Evolutionary conservation across 2,113 vertebrate genomes (phyloP).

Genomic region (Cathartes aura): DNA sequence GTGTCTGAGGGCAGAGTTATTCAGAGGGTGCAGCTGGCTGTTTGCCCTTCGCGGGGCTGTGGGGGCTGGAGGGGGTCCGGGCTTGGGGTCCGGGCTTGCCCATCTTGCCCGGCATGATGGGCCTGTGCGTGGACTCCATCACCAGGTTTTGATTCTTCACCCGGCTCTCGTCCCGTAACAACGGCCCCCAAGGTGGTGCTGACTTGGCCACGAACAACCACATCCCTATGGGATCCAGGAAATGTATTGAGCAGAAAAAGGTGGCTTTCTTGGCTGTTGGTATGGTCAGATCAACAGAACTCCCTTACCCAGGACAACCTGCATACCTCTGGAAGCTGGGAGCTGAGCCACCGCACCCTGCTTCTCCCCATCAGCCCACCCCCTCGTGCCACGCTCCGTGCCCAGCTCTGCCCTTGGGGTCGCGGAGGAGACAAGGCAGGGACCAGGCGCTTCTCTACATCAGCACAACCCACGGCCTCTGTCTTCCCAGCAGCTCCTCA

Average conservation of each 20-base stretch:
- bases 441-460: not conserved
- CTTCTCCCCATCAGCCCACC: not conserved
- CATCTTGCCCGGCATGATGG: not conserved
- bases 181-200: fast-evolving
- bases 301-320: not conserved
- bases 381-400: fast-evolving
- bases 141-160: fast-evolving
- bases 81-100: fast-evolving
- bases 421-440: not conserved
- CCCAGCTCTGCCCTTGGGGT: not conserved
- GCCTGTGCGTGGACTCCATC: not conserved
- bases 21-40: too few relatives aligned
- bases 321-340: fast-evolving
- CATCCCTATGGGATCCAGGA: not conserved
- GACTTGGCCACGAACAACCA: fast-evolving
- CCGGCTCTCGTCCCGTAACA: fast-evolving
- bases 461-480: not conserved
- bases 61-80: not conserved
- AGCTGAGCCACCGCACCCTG: not conserved
- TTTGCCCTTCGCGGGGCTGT: not conserved
- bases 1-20: not conserved
- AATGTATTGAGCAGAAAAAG: not conserved
- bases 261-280: not conserved
- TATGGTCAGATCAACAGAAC: too few relatives aligned
- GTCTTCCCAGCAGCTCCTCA: not conserved